Conservation (phyloP, 2,888 invertebrate species). For the Cylloceria caligata region DNA sequence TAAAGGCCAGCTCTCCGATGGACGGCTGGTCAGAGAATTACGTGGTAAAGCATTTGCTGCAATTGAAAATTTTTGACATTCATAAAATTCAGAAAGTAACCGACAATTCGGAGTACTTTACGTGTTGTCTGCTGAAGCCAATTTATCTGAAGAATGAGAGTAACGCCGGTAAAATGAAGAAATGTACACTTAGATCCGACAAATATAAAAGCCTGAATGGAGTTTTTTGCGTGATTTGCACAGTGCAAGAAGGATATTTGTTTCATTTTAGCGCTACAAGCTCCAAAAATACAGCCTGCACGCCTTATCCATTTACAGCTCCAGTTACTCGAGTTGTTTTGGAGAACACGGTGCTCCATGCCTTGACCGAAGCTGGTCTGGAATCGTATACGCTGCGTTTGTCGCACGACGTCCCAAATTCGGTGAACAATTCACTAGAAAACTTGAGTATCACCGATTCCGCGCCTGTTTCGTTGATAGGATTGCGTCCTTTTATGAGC, state of each 20-base stretch:
- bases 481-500: conserved; percentile 89
- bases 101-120: conserved; percentile 85
- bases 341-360: conserved; percentile 90
- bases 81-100: conserved; percentile 82
- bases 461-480: conserved; percentile 89
- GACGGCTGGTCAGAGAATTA: conserved; percentile 84
- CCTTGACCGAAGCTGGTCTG: conserved; percentile 90
- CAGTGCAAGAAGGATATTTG: conserved; percentile 90
- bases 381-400: conserved; percentile 90
- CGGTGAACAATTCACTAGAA: conserved; percentile 84
- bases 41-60: conserved; percentile 84
- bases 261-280: conserved; percentile 87
- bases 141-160: conserved; percentile 80
- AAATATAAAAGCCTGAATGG: conserved; percentile 87
- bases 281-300: conserved; percentile 74
- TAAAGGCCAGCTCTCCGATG: conserved; percentile 83
- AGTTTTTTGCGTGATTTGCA: conserved; percentile 88
- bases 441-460: conserved; percentile 86
- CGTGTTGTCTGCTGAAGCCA: conserved; percentile 85
- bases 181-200: conserved; percentile 85
- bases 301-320: conserved; percentile 89
- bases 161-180: conserved; percentile 76
- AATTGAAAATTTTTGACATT: conserved; percentile 84
- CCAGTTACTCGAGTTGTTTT: conserved; percentile 89
- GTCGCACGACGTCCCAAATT: conserved; percentile 87